phyloP scores from a whole-genome alignment of 2,113 vertebrate species.

The Lathamus discolor region DNA sequence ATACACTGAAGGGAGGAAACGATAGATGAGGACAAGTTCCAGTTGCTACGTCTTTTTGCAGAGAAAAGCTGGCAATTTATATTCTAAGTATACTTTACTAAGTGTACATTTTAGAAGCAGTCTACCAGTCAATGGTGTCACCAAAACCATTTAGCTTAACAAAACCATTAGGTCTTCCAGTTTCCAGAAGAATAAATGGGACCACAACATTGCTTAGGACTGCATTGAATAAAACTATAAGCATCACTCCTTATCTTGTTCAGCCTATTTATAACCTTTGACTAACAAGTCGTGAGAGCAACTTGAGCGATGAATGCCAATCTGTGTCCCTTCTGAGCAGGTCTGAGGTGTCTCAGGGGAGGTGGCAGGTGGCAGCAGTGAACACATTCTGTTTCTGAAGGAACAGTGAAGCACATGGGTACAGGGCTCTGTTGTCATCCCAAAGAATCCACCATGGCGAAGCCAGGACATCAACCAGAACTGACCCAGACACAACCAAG shows the following conservation, averaged over 20 bases:
- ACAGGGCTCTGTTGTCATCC: rapidly evolving
- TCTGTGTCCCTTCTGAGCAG: background rate
- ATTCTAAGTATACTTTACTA: background rate
- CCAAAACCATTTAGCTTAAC: background rate
- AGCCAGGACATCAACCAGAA: background rate
- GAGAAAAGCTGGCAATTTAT: background rate
- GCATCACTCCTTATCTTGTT: background rate
- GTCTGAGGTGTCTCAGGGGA: background rate
- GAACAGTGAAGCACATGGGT: background rate
- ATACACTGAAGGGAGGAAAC: background rate
- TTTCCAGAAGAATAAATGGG: background rate
- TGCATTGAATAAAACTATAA: background rate
- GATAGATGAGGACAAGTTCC: background rate
- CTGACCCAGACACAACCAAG: background rate
- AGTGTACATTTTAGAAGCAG: background rate
- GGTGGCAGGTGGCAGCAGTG: background rate
- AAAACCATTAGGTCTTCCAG: background rate
- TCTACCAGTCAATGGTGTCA: background rate
- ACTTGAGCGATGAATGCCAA: background rate
- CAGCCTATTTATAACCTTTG: background rate
- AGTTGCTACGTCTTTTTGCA: background rate
- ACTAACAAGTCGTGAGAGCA: background rate
- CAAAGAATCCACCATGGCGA: background rate
- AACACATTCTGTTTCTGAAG: background rate
- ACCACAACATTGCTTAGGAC: background rate